Evolutionary conservation across 2,888 invertebrate genomes (phyloP).

Genomic region (Drosophila kuntzei): DNA sequence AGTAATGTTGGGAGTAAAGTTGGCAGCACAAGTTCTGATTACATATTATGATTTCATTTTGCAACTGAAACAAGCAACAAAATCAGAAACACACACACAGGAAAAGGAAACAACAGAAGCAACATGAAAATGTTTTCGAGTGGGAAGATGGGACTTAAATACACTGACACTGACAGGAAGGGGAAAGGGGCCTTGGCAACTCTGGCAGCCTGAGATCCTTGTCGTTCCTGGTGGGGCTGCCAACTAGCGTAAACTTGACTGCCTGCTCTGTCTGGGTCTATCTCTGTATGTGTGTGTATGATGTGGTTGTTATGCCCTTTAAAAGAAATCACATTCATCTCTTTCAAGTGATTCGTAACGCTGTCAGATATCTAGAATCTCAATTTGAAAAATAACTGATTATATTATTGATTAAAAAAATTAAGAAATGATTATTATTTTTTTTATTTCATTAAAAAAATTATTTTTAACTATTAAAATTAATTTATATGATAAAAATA

Average conservation of each 20-base stretch:
- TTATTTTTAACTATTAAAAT: too few relatives aligned
- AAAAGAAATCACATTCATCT: neutral
- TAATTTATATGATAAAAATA: too few relatives aligned
- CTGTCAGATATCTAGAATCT: too few relatives aligned
- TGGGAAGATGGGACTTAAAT: neutral
- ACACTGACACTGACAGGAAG: too few relatives aligned
- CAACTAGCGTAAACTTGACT: slow-evolving; percentile 46
- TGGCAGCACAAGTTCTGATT: slow-evolving; percentile 38
- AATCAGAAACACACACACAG: slow-evolving; percentile 5
- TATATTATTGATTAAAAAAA: too few relatives aligned
- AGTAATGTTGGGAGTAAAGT: neutral
- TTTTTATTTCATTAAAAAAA: too few relatives aligned
- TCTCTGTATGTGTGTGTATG: neutral
- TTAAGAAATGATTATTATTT: too few relatives aligned
- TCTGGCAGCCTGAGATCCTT: slow-evolving; percentile 2
- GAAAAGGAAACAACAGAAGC: slow-evolving; percentile 28
- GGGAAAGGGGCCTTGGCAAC: too few relatives aligned
- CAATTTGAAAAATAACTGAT: too few relatives aligned
- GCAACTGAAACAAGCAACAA: slow-evolving; percentile 22
- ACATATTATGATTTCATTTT: slow-evolving; percentile 53
- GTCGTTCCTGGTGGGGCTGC: slow-evolving; percentile 32
- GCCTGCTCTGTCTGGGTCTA: slow-evolving; percentile 10
- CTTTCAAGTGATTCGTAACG: slow-evolving; percentile 3
- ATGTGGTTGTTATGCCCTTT: slow-evolving; percentile 13
- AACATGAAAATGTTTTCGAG: slow-evolving; percentile 4